Evolutionary conservation across 2,888 invertebrate species (phyloP), one percentile per base, ranked within the genome.

Genomic region (Amphiduros pacificus): DNA sequence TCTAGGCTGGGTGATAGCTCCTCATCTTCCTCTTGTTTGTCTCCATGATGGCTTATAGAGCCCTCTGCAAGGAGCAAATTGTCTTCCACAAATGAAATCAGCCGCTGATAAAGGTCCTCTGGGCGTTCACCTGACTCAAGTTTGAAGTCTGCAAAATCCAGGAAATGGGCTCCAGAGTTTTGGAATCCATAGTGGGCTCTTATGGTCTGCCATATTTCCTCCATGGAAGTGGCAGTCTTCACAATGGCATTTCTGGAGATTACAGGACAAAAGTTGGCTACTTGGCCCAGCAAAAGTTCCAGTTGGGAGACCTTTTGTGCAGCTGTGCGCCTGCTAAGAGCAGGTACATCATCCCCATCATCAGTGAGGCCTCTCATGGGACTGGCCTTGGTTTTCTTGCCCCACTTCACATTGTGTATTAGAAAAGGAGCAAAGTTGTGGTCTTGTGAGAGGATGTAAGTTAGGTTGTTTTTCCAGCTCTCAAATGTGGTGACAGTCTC

Each of bases 131-230:
- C 62, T 11, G 61, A 62, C 40, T 70, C 64, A 2, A 63, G 56
- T 9, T 56, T 31, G 5, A 72, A 62, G 32, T 55, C 44, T 2
- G 55, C 57, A 31, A 69, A 66, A 48, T 69, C 65, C 1, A 70
- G 9, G 27, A 72, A 70, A 26, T 67, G 68, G 1, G 54, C 64
- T 2, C 72, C 71, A 9, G 71, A 67, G 6, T 67, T 62, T 31
- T 73, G 72, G 40, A 73, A 71, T 1, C 71, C 71, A 61, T 61
- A 70, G 44, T 73, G 68, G n/a, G 61, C 40, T 0, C 69, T 56
- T 22, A 71, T 69, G 2, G 61, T 44, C 31, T 64, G 58, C 64
- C 61, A 65, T 17, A 65, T 55, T 9, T 20, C n/a, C 17, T 22
- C 29, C n/a, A 63, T 6, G 5, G 44, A 55, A 4, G 55, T 54